phyloP scores from a whole-genome alignment of 2,797 vertebrate species.

The Lindbergichthys nudifrons region DNA sequence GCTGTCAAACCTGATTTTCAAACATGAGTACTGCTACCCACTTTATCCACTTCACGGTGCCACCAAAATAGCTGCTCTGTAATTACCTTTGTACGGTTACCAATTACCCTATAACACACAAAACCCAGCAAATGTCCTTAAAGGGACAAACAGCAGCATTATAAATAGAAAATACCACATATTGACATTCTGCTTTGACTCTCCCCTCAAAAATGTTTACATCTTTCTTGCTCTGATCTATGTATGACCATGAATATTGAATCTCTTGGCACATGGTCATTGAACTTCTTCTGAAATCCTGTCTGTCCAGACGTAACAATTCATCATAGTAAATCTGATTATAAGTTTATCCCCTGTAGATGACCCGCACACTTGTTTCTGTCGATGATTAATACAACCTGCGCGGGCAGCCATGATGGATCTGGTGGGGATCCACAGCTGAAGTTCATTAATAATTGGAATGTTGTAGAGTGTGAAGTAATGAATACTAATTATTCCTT shows the following conservation, averaged over 20 bases:
- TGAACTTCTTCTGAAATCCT: conserved; percentile 64
- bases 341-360: conserved; percentile 85
- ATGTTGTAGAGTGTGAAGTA: conserved; percentile 99
- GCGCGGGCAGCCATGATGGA: conserved; percentile 92
- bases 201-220: conserved; percentile 60
- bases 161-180: conserved; percentile 60
- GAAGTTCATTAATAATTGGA: conserved; percentile 99
- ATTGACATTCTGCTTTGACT: conserved; percentile 70
- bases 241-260: conserved; percentile 66
- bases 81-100: conserved; percentile 42
- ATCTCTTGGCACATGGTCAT: conserved; percentile 52
- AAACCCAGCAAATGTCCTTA: conserved; percentile 43
- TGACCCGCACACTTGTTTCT: conserved; percentile 87
- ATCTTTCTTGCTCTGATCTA: conserved; percentile 64
- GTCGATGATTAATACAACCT: conserved; percentile 90
- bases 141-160: conserved; percentile 34
- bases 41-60: conserved; percentile 9
- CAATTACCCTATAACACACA: conserved; percentile 41
- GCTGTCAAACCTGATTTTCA: conserved; percentile 5
- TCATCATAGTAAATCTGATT: conserved; percentile 84
- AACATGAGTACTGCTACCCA: neutral
- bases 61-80: conserved; percentile 35
- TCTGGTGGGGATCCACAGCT: conserved; percentile 91
- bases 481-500: conserved; percentile 99
- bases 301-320: conserved; percentile 79